These are phyloP conservation scores for Sicus ferrugineus DNA, from an alignment of 2,888 invertebrate genomes.

Conservation along the genomic window DNA sequence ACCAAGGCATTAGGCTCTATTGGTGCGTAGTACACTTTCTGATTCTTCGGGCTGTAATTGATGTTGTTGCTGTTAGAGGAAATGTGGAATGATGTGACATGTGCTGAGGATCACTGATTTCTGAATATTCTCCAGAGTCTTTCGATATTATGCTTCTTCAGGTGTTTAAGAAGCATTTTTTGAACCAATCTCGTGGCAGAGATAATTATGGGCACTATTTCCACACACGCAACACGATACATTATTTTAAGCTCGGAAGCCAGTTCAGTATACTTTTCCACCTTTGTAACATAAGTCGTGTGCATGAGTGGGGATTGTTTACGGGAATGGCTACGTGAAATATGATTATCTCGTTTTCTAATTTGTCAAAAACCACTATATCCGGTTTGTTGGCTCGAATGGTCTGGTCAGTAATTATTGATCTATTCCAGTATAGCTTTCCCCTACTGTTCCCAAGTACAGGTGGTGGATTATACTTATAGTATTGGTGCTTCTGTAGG, in stretches of 20 bases:
- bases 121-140: constrained; percentile 9
- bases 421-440: not conserved
- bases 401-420: not conserved
- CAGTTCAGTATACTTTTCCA: constrained; percentile 15
- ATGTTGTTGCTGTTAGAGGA: constrained; percentile 16
- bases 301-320: no score
- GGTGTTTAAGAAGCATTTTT: not conserved
- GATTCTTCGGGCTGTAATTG: not conserved
- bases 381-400: not conserved
- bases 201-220: constrained; percentile 8
- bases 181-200: constrained; percentile 23
- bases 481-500: not conserved
- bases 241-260: constrained; percentile 15
- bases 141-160: constrained; percentile 1
- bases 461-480: not conserved
- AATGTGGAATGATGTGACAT: constrained; percentile 24
- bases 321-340: not conserved
- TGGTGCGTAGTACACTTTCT: constrained; percentile 13
- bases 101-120: constrained; percentile 27
- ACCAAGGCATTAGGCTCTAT: constrained; percentile 26
- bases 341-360: not conserved
- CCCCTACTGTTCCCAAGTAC: not conserved
- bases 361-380: not conserved
- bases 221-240: constrained; percentile 1
- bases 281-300: no score